Conservation (phyloP, 53 echinoderm and acorn worm species). For the Paracentrotus lividus region DNA sequence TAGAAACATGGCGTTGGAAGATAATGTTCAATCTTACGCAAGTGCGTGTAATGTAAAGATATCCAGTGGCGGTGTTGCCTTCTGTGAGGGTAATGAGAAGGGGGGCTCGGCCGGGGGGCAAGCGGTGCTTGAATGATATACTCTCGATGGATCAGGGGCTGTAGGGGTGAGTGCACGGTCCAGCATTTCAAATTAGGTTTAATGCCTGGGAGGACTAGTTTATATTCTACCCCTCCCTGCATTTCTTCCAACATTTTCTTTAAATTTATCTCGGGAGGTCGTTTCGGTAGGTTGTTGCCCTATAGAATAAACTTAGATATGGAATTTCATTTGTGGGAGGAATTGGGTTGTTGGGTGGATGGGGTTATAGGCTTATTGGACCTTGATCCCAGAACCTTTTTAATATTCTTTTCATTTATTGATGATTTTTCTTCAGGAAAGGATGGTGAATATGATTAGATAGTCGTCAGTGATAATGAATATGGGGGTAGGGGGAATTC, state of each 20-base stretch:
- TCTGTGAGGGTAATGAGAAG: conserved; percentile 29
- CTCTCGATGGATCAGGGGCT: not conserved
- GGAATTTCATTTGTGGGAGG: not conserved
- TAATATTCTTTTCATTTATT: not conserved
- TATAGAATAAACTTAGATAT: not conserved
- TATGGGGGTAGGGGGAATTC: too few relatives aligned
- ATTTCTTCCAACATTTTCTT: conserved; percentile 7
- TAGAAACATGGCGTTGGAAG: not conserved
- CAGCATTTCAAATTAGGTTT: conserved; percentile 53
- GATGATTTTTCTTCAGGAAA: not conserved
- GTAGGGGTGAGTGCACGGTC: not conserved
- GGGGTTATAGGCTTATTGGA: not conserved
- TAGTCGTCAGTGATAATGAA: too few relatives aligned
- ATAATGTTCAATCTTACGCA: conserved; percentile 50
- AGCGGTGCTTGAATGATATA: not conserved
- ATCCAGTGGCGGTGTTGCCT: conserved; percentile 14
- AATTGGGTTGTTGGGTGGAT: not conserved
- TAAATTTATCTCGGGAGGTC: not conserved
- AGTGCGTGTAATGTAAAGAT: conserved; percentile 28
- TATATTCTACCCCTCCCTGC: not conserved
- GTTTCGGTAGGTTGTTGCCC: conserved; percentile 6
- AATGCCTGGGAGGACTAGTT: conserved; percentile 16
- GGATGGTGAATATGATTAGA: too few relatives aligned
- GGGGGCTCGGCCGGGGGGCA: not conserved
- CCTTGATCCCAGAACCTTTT: not conserved